Evolutionary conservation across 2,888 invertebrate genomes (phyloP).

Genomic region (Spisula subtruncata): DNA sequence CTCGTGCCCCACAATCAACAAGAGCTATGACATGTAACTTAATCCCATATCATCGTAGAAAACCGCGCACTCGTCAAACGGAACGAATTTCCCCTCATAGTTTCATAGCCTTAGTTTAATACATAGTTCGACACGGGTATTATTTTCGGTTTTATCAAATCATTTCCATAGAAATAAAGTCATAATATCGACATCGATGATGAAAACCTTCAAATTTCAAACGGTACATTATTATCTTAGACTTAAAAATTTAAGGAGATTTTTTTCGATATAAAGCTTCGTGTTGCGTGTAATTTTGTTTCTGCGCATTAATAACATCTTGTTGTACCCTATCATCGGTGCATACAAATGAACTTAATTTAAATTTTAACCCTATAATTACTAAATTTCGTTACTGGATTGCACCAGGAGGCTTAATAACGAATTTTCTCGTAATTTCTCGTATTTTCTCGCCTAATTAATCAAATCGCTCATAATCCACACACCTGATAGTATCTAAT

Average conservation of each 20-base stretch:
- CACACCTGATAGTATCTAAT: slow-evolving; percentile 17
- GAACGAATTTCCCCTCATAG: not conserved
- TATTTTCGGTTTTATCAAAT: not conserved
- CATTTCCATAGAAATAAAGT: not conserved
- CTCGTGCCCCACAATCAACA: not conserved
- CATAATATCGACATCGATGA: not conserved
- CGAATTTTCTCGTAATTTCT: not conserved
- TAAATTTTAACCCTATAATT: slow-evolving; percentile 16
- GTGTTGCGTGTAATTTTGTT: not conserved
- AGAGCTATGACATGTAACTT: not conserved
- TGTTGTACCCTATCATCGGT: not conserved
- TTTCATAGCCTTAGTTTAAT: not conserved
- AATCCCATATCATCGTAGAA: not conserved
- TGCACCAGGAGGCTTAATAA: not conserved
- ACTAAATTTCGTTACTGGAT: not conserved
- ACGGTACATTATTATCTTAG: not conserved
- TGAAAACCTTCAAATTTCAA: slow-evolving; percentile 24
- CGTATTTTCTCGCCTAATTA: not conserved
- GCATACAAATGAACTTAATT: not conserved
- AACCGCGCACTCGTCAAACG: not conserved
- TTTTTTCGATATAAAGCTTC: not conserved
- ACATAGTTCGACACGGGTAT: not conserved
- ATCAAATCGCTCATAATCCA: not conserved
- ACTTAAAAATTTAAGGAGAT: not conserved
- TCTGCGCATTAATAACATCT: no score